phyloP scores from a whole-genome alignment of 2,113 vertebrate species.

The Caloenas nicobarica region DNA sequence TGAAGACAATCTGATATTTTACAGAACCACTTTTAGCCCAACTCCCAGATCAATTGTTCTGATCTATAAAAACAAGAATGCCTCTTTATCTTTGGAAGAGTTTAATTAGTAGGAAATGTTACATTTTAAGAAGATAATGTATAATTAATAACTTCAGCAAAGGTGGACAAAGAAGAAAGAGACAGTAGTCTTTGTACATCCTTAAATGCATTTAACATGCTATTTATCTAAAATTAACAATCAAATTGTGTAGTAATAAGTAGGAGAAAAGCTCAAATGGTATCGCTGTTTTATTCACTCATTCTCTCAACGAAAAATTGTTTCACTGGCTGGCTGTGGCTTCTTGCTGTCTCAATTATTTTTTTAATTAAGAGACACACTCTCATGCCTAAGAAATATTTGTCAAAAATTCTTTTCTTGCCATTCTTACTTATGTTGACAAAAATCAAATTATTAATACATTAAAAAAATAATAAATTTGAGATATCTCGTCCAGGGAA shows the following conservation, averaged over 20 bases:
- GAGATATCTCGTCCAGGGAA: neutral
- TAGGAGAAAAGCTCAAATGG: conserved; percentile 3
- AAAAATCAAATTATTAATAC: neutral
- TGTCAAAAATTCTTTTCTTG: neutral
- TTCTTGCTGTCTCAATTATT: neutral
- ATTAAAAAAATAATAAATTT: neutral
- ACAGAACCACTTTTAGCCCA: neutral
- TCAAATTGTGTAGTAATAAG: neutral
- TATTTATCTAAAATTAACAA: conserved; percentile 40
- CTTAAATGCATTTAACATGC: neutral
- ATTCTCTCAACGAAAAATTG: neutral
- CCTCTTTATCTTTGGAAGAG: neutral
- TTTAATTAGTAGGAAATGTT: conserved; percentile 36
- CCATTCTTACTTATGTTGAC: neutral
- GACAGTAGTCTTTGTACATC: neutral
- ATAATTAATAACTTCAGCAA: conserved; percentile 34
- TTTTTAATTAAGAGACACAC: neutral
- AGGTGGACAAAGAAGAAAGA: conserved; percentile 38
- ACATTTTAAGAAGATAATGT: neutral
- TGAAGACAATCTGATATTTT: neutral
- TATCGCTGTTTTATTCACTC: neutral
- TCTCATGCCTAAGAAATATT: neutral
- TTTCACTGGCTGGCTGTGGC: neutral
- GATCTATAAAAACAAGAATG: neutral
- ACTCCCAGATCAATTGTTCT: neutral